These are phyloP conservation scores for Malurus cyaneus DNA, from an alignment of 2,113 vertebrate species.

Conservation along the genomic window DNA sequence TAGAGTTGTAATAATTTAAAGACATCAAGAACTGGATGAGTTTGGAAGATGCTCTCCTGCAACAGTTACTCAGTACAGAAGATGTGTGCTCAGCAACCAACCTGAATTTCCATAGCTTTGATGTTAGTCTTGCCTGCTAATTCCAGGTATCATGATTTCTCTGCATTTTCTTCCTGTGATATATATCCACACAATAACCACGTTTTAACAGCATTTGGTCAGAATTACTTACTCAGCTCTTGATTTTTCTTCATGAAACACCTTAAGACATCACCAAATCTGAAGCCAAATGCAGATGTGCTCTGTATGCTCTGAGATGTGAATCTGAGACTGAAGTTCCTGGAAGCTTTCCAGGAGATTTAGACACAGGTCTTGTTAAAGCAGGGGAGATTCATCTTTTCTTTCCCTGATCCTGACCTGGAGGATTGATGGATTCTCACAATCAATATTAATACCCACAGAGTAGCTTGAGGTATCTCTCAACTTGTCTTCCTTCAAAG, in stretches of 20 bases:
- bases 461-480: background rate
- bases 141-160: background rate
- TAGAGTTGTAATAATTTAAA: background rate
- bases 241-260: background rate
- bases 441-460: background rate
- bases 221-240: background rate
- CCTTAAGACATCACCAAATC: background rate
- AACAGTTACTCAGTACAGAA: background rate
- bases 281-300: background rate
- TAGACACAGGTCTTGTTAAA: background rate
- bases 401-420: background rate
- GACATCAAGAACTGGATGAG: background rate
- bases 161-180: background rate
- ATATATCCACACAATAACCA: background rate
- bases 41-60: background rate
- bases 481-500: background rate
- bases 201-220: background rate
- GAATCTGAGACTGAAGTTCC: background rate
- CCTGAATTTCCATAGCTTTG: background rate
- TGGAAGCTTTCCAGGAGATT: background rate
- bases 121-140: background rate
- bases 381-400: rapidly evolving
- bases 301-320: background rate
- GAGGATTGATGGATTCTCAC: background rate
- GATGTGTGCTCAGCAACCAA: background rate